Percentiles rank a stretch among this genome's conserved stretches.
phyloP scores from a whole-genome alignment of 2,113 vertebrate species.

The Daubentonia madagascariensis region DNA sequence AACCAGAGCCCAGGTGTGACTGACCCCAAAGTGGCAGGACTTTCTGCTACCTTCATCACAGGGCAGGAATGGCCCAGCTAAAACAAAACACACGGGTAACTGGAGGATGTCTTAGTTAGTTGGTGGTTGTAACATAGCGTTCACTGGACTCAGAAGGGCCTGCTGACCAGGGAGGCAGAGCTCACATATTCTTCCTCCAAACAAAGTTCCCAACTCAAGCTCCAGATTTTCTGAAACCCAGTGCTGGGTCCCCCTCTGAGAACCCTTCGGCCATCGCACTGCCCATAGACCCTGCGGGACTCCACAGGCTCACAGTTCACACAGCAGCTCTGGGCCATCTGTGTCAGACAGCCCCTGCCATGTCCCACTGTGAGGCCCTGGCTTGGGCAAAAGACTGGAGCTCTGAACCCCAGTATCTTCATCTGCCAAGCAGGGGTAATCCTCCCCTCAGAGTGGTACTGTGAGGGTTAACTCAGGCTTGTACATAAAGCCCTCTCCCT shows the following conservation, averaged over 20 bases:
- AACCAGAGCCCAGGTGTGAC: neutral
- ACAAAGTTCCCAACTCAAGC: neutral
- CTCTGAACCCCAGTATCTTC: neutral
- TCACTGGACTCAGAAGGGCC: neutral
- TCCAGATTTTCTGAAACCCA: neutral
- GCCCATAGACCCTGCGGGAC: neutral
- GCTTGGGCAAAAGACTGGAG: neutral
- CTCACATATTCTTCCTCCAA: neutral
- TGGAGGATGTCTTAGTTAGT: neutral
- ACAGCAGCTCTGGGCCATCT: neutral
- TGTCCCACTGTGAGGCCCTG: neutral
- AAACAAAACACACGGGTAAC: neutral
- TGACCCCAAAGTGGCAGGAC: neutral
- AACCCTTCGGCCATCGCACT: neutral
- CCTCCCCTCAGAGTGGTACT: neutral
- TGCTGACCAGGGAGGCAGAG: neutral
- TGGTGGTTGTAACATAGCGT: neutral
- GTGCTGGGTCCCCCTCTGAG: neutral
- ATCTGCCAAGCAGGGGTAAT: neutral
- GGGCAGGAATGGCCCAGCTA: neutral
- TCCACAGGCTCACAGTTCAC: neutral
- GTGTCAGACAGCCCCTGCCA: neutral
- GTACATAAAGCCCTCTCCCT: neutral
- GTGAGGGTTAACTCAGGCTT: slow-evolving; percentile 13
- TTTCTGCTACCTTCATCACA: neutral